Evolutionary conservation across 2,797 vertebrate genomes (phyloP).

Genomic region (Sardinella longiceps): DNA sequence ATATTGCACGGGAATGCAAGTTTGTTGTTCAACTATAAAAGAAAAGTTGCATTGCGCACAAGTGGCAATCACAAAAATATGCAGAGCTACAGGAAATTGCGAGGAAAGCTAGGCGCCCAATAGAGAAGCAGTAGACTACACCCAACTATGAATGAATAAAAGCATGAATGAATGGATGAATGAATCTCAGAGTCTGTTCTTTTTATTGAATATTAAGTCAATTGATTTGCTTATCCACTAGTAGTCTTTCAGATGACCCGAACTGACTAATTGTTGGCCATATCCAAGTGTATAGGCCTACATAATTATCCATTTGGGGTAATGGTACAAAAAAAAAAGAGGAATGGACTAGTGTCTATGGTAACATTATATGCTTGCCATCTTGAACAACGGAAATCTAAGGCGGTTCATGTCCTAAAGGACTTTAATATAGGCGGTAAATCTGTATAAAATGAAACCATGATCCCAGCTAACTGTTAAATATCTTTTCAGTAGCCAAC

Average conservation of each 20-base stretch:
- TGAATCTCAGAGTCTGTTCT: background rate
- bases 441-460: background rate
- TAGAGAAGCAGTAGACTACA: background rate
- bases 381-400: background rate
- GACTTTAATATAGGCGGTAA: background rate
- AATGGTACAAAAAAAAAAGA: background rate
- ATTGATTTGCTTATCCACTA: background rate
- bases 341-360: background rate
- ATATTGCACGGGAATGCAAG: background rate
- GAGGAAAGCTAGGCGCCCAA: background rate
- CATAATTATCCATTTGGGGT: background rate
- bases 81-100: conserved; percentile 18
- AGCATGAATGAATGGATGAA: conserved; percentile 27
- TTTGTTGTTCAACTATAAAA: conserved; percentile 3
- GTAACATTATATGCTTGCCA: background rate
- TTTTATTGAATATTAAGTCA: background rate
- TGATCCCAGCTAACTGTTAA: background rate
- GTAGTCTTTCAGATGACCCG: background rate
- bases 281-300: background rate
- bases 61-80: conserved; percentile 11
- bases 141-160: conserved; percentile 14
- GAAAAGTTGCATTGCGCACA: background rate
- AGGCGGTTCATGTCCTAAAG: background rate
- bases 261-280: background rate
- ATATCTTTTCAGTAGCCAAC: background rate